phyloP scores from a whole-genome alignment of 2,113 vertebrate species.

The Podocnemis expansa region DNA sequence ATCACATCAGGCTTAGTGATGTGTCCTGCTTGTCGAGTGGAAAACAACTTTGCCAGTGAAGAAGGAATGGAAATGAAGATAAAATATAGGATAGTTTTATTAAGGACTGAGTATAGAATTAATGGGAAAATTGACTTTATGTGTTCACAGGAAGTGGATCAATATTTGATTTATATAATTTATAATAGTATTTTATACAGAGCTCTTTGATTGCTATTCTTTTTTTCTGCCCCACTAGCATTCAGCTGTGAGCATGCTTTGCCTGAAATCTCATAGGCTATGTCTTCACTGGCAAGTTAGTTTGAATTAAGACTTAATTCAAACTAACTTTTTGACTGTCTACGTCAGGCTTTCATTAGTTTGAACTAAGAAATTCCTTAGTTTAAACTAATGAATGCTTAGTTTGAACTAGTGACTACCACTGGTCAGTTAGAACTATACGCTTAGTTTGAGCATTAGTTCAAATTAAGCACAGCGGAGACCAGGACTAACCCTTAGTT shows the following conservation, averaged over 20 bases:
- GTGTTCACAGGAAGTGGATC: conserved; percentile 22
- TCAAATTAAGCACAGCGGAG: no score
- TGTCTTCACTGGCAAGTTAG: no score
- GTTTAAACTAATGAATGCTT: no score
- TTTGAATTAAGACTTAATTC: no score
- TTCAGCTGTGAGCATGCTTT: neutral
- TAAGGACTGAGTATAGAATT: neutral
- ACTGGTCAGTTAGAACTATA: no score
- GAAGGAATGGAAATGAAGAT: neutral
- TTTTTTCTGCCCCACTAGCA: conserved; percentile 4
- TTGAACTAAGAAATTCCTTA: no score
- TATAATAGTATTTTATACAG: conserved; percentile 8
- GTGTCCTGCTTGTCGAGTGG: conserved; percentile 11
- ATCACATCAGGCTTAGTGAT: neutral
- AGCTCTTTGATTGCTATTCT: conserved; percentile 29
- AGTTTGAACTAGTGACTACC: no score
- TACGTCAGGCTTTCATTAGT: no score
- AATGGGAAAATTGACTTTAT: conserved; percentile 16
- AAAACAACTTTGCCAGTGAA: conserved; percentile 22
- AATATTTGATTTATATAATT: conserved; percentile 39
- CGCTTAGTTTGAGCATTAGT: no score
- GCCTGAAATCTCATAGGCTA: neutral
- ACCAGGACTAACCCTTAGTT: no score
- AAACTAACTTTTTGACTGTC: no score
- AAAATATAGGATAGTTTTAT: conserved; percentile 20